Evolutionary conservation across 2,888 invertebrate species (phyloP), one percentile per base, ranked within the genome.

Genomic region (Cephus pulcher): DNA sequence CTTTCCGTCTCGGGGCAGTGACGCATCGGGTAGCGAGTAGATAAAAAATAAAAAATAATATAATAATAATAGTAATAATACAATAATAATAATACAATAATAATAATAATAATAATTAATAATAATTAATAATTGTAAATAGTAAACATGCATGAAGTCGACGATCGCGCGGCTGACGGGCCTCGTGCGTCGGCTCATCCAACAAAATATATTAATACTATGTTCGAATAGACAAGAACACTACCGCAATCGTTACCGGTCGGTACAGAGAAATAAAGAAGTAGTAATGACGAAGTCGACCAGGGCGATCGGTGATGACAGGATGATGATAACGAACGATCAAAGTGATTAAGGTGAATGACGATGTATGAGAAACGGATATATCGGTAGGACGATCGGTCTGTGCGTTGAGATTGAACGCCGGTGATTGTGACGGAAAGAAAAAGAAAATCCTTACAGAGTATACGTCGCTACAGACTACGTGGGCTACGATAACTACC

Each of bases 131-230:
- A 85, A 85, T 86, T 84, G 82, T 88, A 82, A 88, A 89, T 89
- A 87, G 86, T 87, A 89, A 89, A 89, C 90, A 90, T 89, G 90
- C 88, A 88, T 84, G 86, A 85, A 86, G 84, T 84, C 87, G 83
- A 77, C 80, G 15, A 40, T 15, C 40, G 40, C 40, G 30, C 70
- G 70, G 70, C 69, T 35, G 33, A 15, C 74, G 74, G 40, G 30
- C 68, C 32, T 6, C 69, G 75, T 75, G 32, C 73, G 76, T 69
- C 77, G 81, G 80, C 78, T 77, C 82, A 82, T 84, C 81, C 84
- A 85, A 85, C 84, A 90, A 90, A 90, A 90, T 90, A 90, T 89
- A 89, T 90, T 90, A 90, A 90, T 90, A 90, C 88, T 89, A 89
- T 90, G 83, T 83, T 84, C 81, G 81, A 82, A 77, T 79, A 79